phyloP scores from a whole-genome alignment of 2,888 invertebrate species.

The Allolobophora icterica region DNA sequence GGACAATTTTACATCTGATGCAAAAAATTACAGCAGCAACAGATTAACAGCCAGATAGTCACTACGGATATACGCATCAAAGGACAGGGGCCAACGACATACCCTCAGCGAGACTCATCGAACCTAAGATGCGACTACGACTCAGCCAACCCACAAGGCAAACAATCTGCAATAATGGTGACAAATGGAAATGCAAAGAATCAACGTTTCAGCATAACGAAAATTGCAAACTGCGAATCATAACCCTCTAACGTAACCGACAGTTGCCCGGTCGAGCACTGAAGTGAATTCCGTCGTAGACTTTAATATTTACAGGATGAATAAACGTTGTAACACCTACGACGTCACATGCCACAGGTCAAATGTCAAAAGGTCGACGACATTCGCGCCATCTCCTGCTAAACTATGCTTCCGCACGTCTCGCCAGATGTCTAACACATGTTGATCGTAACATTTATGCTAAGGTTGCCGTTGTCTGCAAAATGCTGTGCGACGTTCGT shows the following conservation, averaged over 20 bases:
- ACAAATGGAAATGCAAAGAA: background rate
- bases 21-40: too few species aligned
- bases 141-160: background rate
- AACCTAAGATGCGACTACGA: background rate
- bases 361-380: background rate
- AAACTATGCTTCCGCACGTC: background rate
- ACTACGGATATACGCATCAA: background rate
- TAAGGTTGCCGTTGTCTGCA: slow-evolving; percentile 97
- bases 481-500: slow-evolving; percentile 96
- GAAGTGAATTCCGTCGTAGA: background rate
- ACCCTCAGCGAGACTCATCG: background rate
- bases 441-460: slow-evolving; percentile 95
- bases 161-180: background rate
- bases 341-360: background rate
- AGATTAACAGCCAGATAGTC: background rate
- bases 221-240: background rate
- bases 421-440: slow-evolving; percentile 51
- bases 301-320: background rate
- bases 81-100: background rate
- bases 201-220: background rate
- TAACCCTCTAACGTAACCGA: background rate
- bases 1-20: background rate
- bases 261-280: too few species aligned
- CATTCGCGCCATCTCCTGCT: background rate
- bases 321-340: background rate